These are phyloP conservation scores for Cryptophagus acutangulus DNA, from an alignment of 2,888 invertebrate species.

Conservation along the genomic window DNA sequence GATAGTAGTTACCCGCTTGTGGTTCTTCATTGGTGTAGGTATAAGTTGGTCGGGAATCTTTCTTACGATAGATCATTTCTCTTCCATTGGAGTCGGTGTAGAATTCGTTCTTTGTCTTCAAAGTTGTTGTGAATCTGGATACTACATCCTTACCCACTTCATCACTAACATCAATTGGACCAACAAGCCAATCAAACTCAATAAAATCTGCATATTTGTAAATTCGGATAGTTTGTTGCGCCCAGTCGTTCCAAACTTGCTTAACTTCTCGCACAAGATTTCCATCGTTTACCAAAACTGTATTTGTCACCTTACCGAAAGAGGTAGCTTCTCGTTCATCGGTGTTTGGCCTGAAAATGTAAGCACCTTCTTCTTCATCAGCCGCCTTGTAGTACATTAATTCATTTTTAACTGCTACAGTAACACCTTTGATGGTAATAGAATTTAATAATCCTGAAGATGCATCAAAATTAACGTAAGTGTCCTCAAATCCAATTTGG, in stretches of 20 bases:
- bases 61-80: slow-evolving; percentile 58
- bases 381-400: slow-evolving; percentile 18
- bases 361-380: slow-evolving; percentile 78
- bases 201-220: slow-evolving; percentile 51
- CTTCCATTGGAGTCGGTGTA: slow-evolving; percentile 78
- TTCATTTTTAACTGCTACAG: slow-evolving; percentile 17
- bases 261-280: slow-evolving; percentile 56
- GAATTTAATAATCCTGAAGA: slow-evolving; percentile 16
- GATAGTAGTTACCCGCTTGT: slow-evolving; percentile 68
- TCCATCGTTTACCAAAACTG: slow-evolving; percentile 64
- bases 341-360: slow-evolving; percentile 68
- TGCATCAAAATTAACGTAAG: slow-evolving; percentile 10
- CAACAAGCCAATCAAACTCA: slow-evolving; percentile 48
- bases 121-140: slow-evolving; percentile 55
- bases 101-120: slow-evolving; percentile 55
- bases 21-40: slow-evolving; percentile 51
- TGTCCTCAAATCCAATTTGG: slow-evolving; percentile 47
- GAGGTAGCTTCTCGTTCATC: not conserved
- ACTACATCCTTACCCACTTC: slow-evolving; percentile 65
- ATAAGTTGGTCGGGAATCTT: slow-evolving; percentile 58
- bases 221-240: slow-evolving; percentile 62
- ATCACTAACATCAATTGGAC: slow-evolving; percentile 57
- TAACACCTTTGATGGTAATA: slow-evolving; percentile 18
- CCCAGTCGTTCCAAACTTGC: slow-evolving; percentile 60
- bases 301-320: slow-evolving; percentile 47